phyloP scores from a whole-genome alignment of 2,888 invertebrate species.

The Heteromyza rotundicornis region DNA sequence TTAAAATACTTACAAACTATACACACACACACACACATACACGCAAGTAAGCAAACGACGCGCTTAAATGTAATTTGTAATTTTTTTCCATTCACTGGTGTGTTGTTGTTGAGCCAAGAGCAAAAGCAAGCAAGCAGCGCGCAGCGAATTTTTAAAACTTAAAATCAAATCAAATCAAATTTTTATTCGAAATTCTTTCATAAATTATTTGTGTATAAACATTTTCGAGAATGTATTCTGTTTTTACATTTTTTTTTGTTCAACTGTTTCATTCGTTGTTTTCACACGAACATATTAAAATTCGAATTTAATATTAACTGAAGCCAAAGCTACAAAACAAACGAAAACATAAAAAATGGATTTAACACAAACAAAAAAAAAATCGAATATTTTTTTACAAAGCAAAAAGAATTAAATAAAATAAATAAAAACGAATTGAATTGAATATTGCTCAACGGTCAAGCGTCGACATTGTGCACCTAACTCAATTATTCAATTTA shows the following conservation, averaged over 20 bases:
- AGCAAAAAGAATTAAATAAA: neutral
- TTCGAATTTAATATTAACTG: constrained; percentile 23
- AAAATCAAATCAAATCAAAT: neutral
- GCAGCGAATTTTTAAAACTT: neutral
- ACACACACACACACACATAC: constrained; percentile 5
- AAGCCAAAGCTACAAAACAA: constrained; percentile 20
- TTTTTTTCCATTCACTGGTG: neutral
- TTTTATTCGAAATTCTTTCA: constrained; percentile 5
- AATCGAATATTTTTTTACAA: constrained; percentile 1
- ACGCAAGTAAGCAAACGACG: neutral
- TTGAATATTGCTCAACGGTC: neutral
- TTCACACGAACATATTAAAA: constrained; percentile 18
- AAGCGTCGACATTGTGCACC: neutral
- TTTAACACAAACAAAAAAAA: neutral
- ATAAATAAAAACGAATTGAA: too few species aligned
- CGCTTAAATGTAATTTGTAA: neutral
- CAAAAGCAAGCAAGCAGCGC: neutral
- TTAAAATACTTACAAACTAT: too few species aligned
- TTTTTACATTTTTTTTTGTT: constrained; percentile 12
- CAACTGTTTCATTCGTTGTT: neutral
- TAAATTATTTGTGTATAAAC: constrained; percentile 9
- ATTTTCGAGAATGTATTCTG: neutral
- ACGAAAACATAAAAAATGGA: neutral
- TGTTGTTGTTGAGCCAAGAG: neutral
- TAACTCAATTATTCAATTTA: neutral